Base-by-base conservation (phyloP, 64 coral and sea anemone genomes). In the Montipora foliosa region DNA sequence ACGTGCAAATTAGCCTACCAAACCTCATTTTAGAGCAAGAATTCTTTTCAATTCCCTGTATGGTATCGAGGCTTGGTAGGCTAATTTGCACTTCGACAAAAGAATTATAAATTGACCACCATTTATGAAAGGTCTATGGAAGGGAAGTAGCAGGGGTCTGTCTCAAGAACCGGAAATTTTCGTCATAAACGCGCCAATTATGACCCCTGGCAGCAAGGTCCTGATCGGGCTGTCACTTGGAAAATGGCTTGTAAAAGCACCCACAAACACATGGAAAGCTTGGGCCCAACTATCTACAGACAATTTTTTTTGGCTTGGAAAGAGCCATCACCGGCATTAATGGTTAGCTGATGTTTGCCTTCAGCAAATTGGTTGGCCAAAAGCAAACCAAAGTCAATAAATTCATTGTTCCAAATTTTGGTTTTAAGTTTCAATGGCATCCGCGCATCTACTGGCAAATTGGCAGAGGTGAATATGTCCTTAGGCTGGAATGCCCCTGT, bases 331-430 rank as follows among this genome's bases (percentile, higher is more conserved):
- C 19, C 77, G 21, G 80, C 79, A 78, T 75, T 62, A 87, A 44
- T 69, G 61, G 84, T 78, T 19, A 94, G 78, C 46, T 89, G 93
- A 49, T 82, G 89, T 12, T 75, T 47, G 24, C 1, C 44, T 0
- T 81, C 58, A 1, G 47, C 64, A 60, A 77, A 61, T 49, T 87
- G 61, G 50, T 49, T 79, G 8, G 67, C 81, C 29, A 95, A 69
- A 12, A 91, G 88, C 6, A 61, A 61, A 37, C 88, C 93, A 91
- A 95, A 84, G 51, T 95, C 88, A 75, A 95, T 82, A 55, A 51
- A 87, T 14, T 79, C 79, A 72, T 95, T 77, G 9, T 75, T 24
- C 88, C 88, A 91, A 8, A 91, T 95, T 47, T 80, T 91, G 5
- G 78, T 75, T 67, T 83, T 90, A 10, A 90, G 1, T 85, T 91